These are phyloP conservation scores for Aplochiton taeniatus DNA, from an alignment of 2,797 vertebrate species.

Conservation along the genomic window DNA sequence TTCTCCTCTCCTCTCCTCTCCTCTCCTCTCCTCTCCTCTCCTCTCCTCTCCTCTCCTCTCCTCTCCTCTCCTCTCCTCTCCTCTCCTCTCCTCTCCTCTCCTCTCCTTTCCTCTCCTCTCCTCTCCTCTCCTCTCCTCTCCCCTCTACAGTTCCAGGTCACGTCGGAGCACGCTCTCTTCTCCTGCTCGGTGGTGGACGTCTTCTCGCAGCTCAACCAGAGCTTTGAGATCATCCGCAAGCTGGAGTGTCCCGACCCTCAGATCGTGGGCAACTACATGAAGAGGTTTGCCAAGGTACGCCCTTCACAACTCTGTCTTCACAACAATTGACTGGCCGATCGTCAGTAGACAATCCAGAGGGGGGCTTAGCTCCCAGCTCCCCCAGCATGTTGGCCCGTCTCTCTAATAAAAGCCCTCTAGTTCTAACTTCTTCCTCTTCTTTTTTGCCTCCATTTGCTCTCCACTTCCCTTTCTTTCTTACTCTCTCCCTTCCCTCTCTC, in stretches of 20 bases:
- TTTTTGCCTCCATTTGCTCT: no score
- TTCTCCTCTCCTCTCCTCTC: neutral
- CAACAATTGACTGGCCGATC: no score
- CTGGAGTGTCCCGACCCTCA: slow-evolving; percentile 96
- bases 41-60: neutral
- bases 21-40: neutral
- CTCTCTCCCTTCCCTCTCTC: neutral
- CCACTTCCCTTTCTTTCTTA: neutral
- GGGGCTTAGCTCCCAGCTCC: no score
- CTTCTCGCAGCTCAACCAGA: slow-evolving; percentile 99
- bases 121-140: slow-evolving; percentile 10
- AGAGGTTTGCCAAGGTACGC: slow-evolving; percentile 93
- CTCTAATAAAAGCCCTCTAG: no score
- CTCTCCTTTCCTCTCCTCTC: neutral
- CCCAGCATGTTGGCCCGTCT: no score
- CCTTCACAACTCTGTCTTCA: no score
- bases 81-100: slow-evolving; percentile 5
- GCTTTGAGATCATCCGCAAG: slow-evolving; percentile 98
- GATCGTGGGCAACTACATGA: slow-evolving; percentile 98
- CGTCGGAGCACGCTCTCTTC: slow-evolving; percentile 95
- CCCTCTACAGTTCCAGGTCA: slow-evolving; percentile 90
- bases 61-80: slow-evolving; percentile 12
- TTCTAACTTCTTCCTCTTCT: no score
- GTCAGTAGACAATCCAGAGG: no score
- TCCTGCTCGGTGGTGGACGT: slow-evolving; percentile 98